Evolutionary conservation across 2,797 vertebrate genomes (phyloP).

Genomic region (Brotula barbata): DNA sequence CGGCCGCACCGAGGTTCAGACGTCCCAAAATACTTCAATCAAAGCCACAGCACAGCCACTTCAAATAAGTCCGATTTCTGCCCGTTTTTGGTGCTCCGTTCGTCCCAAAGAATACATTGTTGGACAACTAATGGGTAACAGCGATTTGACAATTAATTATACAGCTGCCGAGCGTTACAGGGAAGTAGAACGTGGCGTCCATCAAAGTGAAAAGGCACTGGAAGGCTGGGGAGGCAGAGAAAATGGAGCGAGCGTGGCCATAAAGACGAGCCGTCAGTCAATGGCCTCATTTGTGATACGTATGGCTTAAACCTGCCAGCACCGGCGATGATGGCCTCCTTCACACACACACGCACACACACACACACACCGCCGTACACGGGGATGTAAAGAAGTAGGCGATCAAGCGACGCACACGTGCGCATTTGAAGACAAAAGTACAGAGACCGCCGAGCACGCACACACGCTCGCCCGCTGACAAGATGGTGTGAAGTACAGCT

Average conservation of each 20-base stretch:
- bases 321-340: constrained; percentile 4
- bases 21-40: constrained; percentile 47
- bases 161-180: constrained; percentile 40
- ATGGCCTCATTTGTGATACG: constrained; percentile 66
- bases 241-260: constrained; percentile 58
- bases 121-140: constrained; percentile 8
- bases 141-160: constrained; percentile 70
- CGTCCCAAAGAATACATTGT: constrained; percentile 55
- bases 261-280: constrained; percentile 68
- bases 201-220: constrained; percentile 56
- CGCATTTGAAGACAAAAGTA: not conserved
- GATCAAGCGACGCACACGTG: constrained; percentile 6
- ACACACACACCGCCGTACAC: not conserved
- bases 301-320: constrained; percentile 59
- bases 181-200: constrained; percentile 64
- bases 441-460: constrained; percentile 2
- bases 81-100: constrained; percentile 44
- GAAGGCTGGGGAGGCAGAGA: constrained; percentile 41
- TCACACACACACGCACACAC: constrained; percentile 1
- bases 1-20: constrained; percentile 20
- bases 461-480: constrained; percentile 10
- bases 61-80: constrained; percentile 24
- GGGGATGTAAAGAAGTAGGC: constrained; percentile 1
- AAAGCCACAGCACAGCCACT: constrained; percentile 28
- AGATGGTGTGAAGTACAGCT: constrained; percentile 49